phyloP scores from a whole-genome alignment of 2,797 vertebrate genomes.

The Rhabdophis nuchalis region DNA sequence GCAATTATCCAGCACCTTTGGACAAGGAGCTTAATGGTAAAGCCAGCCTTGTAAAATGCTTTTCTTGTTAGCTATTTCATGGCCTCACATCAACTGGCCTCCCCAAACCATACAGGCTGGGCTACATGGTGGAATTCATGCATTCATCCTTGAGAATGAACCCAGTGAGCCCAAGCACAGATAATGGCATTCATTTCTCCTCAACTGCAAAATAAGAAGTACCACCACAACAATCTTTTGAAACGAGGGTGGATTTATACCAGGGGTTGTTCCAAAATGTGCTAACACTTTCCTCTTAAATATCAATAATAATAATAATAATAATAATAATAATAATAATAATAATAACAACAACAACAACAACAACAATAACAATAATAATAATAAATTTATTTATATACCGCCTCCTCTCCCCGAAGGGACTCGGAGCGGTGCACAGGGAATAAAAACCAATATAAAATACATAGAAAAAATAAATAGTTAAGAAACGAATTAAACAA shows the following conservation, averaged over 20 bases:
- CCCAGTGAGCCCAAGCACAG: background rate
- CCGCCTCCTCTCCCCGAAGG: too few relatives aligned
- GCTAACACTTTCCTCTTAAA: background rate
- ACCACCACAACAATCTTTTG: background rate
- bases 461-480: too few relatives aligned
- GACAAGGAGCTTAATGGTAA: background rate
- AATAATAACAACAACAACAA: too few relatives aligned
- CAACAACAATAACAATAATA: too few relatives aligned
- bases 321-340: too few relatives aligned
- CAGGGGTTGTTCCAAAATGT: background rate
- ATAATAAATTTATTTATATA: too few relatives aligned
- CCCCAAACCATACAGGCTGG: background rate
- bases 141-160: background rate
- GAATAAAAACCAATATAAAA: too few relatives aligned
- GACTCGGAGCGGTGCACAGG: too few relatives aligned
- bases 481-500: too few relatives aligned
- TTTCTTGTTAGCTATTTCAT: background rate
- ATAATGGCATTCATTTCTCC: background rate
- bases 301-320: too few relatives aligned
- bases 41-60: background rate
- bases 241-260: background rate
- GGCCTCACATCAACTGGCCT: background rate
- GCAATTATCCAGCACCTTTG: background rate
- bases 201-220: background rate
- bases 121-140: background rate